Base-by-base conservation (phyloP, 2,888 invertebrate species). In the Argyresthia goedartella region DNA sequence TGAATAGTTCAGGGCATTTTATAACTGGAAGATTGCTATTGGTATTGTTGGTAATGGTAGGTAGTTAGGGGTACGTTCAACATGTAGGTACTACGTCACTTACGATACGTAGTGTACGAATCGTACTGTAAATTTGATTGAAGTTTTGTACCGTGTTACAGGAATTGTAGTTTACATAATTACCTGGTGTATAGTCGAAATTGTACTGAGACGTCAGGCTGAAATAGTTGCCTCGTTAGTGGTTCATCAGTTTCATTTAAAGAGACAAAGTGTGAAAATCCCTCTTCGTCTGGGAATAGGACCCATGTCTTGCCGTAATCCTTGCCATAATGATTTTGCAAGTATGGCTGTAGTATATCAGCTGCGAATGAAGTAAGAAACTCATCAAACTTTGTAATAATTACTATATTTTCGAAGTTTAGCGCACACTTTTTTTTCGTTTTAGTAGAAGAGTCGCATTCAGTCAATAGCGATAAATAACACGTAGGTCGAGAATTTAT, bases 291-390 rank as follows among this genome's bases (percentile, higher is more conserved):
- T 1, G 84, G 81, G 53, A 87, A 76, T 57, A 77, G 78, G 54
- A 88, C 72, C 76, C 80, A 87, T 42, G 78, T 69, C 3, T 61
- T 70, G 35, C 86, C 86, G 59, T 80, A 84, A n/a, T 61, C 69
- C 11, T 60, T 66, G 55, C 33, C 56, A 16, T 52, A 54, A 1
- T 33, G 15, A 44, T 52, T 53, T 51, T 53, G 44, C 50, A 34
- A 49, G 35, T 36, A 16, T 50, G 14, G 49, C 45, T 13, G 42
- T 10, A 9, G 47, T 35, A 41, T 53, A 49, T 46, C 50, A 48
- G 43, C 47, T 33, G 51, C 48, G 16, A 25, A 47, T 8, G 9
- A 25, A 25, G 6, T 25, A 2, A 25, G 25, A 25, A 25, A 25
- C 6, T 25, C 2, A 25, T 25, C 25, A 25, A 25, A 6, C 2